phyloP scores from a whole-genome alignment of 2,888 invertebrate genomes.

The Brachyptera risi region DNA sequence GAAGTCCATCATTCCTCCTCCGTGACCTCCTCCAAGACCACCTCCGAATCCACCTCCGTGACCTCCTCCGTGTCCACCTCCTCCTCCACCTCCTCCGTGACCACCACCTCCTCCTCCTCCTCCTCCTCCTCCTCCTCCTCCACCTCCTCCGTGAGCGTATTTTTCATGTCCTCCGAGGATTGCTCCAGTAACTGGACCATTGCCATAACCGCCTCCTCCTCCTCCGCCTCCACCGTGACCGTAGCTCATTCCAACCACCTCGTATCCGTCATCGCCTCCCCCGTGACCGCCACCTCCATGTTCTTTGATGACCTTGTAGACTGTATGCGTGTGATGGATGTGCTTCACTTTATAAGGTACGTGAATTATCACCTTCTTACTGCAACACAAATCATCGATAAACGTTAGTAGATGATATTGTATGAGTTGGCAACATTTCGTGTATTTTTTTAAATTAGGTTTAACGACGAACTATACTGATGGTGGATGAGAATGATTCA shows the following conservation, averaged over 20 bases:
- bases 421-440: too few species aligned
- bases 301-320: conserved; percentile 64
- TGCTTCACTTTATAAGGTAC: conserved; percentile 73
- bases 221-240: conserved; percentile 58
- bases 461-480: too few species aligned
- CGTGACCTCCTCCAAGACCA: conserved; percentile 27
- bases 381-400: conserved; percentile 14
- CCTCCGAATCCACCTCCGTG: conserved; percentile 45
- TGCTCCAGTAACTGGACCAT: conserved; percentile 29
- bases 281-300: conserved; percentile 55
- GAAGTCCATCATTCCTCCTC: conserved; percentile 8
- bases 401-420: neutral
- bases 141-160: conserved; percentile 33
- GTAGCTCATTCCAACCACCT: conserved; percentile 40
- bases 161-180: conserved; percentile 25
- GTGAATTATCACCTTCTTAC: conserved; percentile 59
- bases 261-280: conserved; percentile 34
- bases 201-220: conserved; percentile 31
- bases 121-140: conserved; percentile 32
- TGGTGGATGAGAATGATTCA: too few species aligned
- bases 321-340: conserved; percentile 72
- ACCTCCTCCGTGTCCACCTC: conserved; percentile 43
- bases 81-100: conserved; percentile 17
- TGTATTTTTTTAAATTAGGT: too few species aligned
- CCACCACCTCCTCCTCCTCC: conserved; percentile 14